Conservation (phyloP, 2,888 invertebrate species). For the Euzetes globulus region DNA sequence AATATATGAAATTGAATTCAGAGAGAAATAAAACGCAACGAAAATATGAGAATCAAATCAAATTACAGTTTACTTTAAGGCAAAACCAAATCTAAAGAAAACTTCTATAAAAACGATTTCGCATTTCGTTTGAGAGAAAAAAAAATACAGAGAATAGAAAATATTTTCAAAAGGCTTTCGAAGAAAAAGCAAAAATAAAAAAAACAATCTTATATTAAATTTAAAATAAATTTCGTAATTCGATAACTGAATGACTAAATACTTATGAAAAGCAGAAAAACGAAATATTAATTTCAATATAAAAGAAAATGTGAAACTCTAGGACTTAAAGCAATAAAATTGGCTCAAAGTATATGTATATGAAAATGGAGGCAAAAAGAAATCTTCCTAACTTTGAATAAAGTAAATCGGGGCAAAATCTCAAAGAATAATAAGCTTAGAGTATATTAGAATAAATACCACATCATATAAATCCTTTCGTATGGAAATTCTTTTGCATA, state of each 20-base stretch:
- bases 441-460: constrained; percentile 23
- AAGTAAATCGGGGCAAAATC: neutral
- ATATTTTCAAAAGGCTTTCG: neutral
- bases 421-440: constrained; percentile 21
- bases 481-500: constrained; percentile 5
- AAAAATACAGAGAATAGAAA: neutral
- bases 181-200: neutral
- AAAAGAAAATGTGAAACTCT: constrained; percentile 14
- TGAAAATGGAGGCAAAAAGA: neutral
- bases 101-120: neutral
- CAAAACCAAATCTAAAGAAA: neutral
- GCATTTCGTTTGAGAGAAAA: neutral
- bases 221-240: constrained; percentile 9
- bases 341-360: neutral
- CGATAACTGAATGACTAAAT: constrained; percentile 12
- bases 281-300: neutral
- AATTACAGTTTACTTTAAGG: constrained; percentile 14
- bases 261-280: neutral
- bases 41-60: neutral
- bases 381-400: neutral
- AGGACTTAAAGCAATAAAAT: constrained; percentile 10
- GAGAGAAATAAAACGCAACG: neutral
- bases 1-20: constrained; percentile 9
- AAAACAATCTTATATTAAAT: neutral
- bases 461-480: constrained; percentile 2